These are phyloP conservation scores for Edolisoma coerulescens DNA, from an alignment of 2,113 vertebrate genomes.

Conservation along the genomic window DNA sequence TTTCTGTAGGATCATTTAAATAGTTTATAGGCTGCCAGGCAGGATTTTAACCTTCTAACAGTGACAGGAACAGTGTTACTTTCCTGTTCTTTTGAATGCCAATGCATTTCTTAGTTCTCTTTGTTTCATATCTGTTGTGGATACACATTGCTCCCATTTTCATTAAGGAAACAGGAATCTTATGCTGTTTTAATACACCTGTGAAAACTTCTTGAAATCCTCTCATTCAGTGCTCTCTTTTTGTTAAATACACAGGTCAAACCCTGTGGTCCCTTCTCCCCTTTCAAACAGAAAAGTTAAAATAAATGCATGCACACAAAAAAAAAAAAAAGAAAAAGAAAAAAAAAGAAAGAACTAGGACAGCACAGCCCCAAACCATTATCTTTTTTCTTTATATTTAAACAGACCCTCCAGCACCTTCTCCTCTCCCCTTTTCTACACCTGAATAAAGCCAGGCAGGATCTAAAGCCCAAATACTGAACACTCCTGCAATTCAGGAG, in stretches of 20 bases:
- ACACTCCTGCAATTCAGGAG: background rate
- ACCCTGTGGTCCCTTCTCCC: background rate
- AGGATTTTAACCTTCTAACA: slow-evolving; percentile 22
- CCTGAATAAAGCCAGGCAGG: background rate
- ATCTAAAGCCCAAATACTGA: background rate
- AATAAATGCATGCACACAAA: background rate
- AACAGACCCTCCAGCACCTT: background rate
- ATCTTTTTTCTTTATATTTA: background rate
- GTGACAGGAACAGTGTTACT: slow-evolving; percentile 10
- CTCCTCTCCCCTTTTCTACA: background rate
- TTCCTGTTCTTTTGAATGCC: slow-evolving; percentile 11
- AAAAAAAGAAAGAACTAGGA: background rate
- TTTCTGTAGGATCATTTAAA: slow-evolving; percentile 22
- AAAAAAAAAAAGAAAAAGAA: accelerated
- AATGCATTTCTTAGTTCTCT: background rate
- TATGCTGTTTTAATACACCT: background rate
- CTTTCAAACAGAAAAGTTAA: background rate
- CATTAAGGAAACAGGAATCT: slow-evolving; percentile 10
- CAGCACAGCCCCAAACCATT: background rate
- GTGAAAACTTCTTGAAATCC: slow-evolving; percentile 1
- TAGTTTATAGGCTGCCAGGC: slow-evolving; percentile 21
- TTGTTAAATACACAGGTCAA: slow-evolving; percentile 18
- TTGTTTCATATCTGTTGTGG: slow-evolving; percentile 3
- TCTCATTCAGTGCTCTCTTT: background rate
- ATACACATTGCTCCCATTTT: background rate